Conservation (phyloP, 2,113 vertebrate species). For the Nyctibius bracteatus region DNA sequence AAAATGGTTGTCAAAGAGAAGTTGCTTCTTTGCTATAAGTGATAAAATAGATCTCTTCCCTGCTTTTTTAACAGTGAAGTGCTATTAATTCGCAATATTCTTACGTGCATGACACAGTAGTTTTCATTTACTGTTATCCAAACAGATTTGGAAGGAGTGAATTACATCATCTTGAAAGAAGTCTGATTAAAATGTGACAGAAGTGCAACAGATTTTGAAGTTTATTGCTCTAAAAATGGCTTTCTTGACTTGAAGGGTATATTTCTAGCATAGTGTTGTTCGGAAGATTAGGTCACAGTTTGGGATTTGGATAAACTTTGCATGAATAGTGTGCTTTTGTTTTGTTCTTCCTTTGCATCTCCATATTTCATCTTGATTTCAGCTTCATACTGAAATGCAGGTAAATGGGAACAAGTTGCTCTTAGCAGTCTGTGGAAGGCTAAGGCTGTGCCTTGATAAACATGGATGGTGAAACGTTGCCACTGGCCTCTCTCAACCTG, state of each 20-base stretch:
- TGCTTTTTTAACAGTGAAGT: not conserved
- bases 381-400: not conserved
- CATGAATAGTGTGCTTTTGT: not conserved
- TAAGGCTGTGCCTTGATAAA: not conserved
- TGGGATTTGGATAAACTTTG: not conserved
- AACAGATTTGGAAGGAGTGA: not conserved
- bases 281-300: not conserved
- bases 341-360: not conserved
- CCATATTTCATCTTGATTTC: not conserved
- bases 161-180: not conserved
- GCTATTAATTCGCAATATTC: not conserved
- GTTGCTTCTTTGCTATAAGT: not conserved
- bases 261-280: not conserved
- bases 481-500: not conserved
- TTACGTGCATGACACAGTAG: not conserved
- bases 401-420: not conserved
- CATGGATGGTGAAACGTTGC: not conserved
- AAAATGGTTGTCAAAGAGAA: not conserved
- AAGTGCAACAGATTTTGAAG: not conserved
- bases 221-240: not conserved
- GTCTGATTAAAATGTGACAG: not conserved
- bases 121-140: not conserved
- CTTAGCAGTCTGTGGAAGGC: not conserved
- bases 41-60: not conserved
- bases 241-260: not conserved